Base-by-base conservation (phyloP, 2,888 invertebrate species). In the Dioctria rufipes region DNA sequence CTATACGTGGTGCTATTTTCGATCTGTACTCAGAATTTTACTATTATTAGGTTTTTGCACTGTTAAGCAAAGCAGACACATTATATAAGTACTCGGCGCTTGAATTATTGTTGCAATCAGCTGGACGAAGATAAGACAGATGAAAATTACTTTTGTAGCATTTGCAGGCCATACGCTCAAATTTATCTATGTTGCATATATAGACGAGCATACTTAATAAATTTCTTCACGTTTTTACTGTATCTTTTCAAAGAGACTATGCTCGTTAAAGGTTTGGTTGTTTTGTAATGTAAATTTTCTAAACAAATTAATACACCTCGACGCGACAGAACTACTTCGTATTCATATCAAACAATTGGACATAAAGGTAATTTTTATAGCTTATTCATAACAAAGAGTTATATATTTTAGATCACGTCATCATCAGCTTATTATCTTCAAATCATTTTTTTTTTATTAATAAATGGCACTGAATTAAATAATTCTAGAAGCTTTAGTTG, bases 141-240 rank as follows among this genome's bases (percentile, higher is more conserved):
- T 51, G 37, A 13, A 11, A 69, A 69, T 69, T 25, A 25, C 2
- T 37, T 51, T 69, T 69, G 51, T 11, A 37, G 69, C 9, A 46
- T 6, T 46, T 5, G 49, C n/a, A 54, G n/a, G 3, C 54, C 6
- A 54, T 54, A n/a, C 54, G 54, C 54, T 54, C 3, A 39, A 51
- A 69, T 69, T 69, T 51, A 69, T 51, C 25, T 25, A 25, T 25
- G 25, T 0, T 25, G 2, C 25, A 25, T 25, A 25, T 25, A 25
- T 25, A 25, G 25, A 2, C 25, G 25, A n/a, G 8, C 3, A 37
- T 51, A 69, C 69, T 69, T 51, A 69, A 51, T 37, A 25, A 69
- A 69, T 69, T 69, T 69, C 69, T 39, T 54, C 69, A 69, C 69
- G 51, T 69, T 51, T 54, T 69, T 69, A 51, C 49, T 69, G 51